A percentile compares a stretch with the other conserved stretches of the same genome.
Evolutionary conservation across 2,888 invertebrate genomes (phyloP).

Genomic region (Taenaris catops): DNA sequence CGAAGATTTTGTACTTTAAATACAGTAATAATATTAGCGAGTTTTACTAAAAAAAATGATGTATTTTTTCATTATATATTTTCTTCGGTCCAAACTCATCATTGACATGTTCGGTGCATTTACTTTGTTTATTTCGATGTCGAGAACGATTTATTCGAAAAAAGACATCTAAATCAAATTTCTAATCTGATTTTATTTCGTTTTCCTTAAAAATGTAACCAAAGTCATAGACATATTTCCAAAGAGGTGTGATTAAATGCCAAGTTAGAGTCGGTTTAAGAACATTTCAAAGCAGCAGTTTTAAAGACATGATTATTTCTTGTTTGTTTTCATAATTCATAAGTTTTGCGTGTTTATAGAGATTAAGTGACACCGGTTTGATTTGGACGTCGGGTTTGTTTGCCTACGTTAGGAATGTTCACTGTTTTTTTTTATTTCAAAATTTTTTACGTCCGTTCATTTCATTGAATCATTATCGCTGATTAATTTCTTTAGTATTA

Average conservation of each 20-base stretch:
- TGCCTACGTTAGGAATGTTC: conserved; percentile 29
- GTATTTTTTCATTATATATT: conserved; percentile 13
- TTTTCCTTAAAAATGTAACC: conserved; percentile 28
- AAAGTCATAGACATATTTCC: conserved; percentile 38
- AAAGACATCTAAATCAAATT: conserved; percentile 15
- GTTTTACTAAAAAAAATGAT: conserved; percentile 8
- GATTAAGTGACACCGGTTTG: conserved; percentile 23
- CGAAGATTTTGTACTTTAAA: conserved; percentile 60
- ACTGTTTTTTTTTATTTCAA: conserved; percentile 32
- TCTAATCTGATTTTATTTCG: conserved; percentile 7
- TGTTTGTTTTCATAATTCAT: conserved; percentile 46
- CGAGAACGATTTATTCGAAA: conserved; percentile 1
- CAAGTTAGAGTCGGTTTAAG: conserved; percentile 33
- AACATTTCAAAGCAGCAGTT: conserved; percentile 61
- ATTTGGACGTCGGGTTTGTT: conserved; percentile 26
- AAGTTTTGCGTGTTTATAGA: conserved; percentile 55
- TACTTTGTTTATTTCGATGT: conserved; percentile 2
- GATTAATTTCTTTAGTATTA: conserved; percentile 32
- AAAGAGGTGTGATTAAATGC: conserved; percentile 29
- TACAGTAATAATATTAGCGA: conserved; percentile 29
- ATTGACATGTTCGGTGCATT: conserved; percentile 2
- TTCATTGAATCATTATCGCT: conserved; percentile 16
- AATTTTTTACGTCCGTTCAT: conserved; percentile 38
- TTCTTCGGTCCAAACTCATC: conserved; percentile 6
- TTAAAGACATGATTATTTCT: conserved; percentile 66